Conservation (phyloP, 2,888 invertebrate species). For the Conchocele bisecta region DNA sequence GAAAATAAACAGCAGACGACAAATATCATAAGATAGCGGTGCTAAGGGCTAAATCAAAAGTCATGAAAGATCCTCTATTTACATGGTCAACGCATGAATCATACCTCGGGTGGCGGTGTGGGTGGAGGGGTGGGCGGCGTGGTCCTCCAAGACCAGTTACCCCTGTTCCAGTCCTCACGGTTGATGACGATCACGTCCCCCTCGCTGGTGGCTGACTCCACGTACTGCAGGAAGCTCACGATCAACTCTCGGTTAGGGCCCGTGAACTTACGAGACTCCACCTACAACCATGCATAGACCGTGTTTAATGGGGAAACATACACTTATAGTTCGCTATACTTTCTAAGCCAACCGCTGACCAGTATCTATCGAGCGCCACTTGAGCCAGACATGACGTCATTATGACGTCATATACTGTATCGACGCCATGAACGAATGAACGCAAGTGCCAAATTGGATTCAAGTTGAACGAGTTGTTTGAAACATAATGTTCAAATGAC, state of each 20-base stretch:
- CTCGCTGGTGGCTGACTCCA: slow-evolving; percentile 1
- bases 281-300: slow-evolving; percentile 18
- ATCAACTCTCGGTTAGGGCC: slow-evolving; percentile 22
- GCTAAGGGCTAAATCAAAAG: too few species aligned
- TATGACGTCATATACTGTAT: too few species aligned
- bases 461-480: too few species aligned
- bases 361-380: too few species aligned
- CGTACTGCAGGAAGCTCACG: slow-evolving; percentile 42
- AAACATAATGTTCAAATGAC: too few species aligned
- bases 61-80: too few species aligned
- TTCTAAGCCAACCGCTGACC: too few species aligned
- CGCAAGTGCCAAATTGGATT: not conserved
- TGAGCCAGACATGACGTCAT: not conserved
- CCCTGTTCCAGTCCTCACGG: slow-evolving; percentile 7
- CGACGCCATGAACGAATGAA: not conserved
- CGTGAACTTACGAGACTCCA: slow-evolving; percentile 30
- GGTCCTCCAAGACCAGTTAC: slow-evolving; percentile 18
- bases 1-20: too few species aligned
- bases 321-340: too few species aligned
- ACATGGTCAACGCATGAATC: too few species aligned
- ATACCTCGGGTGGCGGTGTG: slow-evolving; percentile 14
- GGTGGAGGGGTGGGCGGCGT: slow-evolving; percentile 12
- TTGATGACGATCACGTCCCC: slow-evolving; percentile 27
- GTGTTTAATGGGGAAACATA: too few species aligned
- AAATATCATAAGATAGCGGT: too few species aligned